Base-by-base conservation (phyloP, 2,797 vertebrate species). In the Danio jaintianensis region DNA sequence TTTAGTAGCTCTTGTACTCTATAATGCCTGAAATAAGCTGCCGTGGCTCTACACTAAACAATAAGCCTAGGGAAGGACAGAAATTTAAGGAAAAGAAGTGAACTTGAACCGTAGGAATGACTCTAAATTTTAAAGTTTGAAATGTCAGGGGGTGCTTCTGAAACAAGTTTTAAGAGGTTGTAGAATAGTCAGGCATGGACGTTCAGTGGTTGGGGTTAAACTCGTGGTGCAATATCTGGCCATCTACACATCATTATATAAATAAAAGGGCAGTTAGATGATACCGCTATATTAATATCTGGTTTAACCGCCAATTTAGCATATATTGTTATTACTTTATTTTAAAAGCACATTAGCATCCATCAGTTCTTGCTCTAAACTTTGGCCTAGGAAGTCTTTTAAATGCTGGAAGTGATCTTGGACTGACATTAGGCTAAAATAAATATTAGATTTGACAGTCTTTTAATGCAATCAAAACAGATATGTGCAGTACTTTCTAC, bases 1-100 rank as follows among this genome's bases (percentile, higher is more conserved):
- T 90, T 73, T 48, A 48, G 20, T 12, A 48, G 43, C 55, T 53
- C 43, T 74, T 68, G 50, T 12, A 53, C 38, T 71, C 74, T 63
- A 20, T 75, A 73, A 58, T 82, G 42, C 13, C 55, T 64, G 15
- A 64, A 83, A 82, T 59, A 38, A 42, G 16, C 53, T 77, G 64
- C 55, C 55, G 42, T 29, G 55, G 12, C 12, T 50, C 56, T 50
- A 63, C 68, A 74, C 38, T 75, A 55, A 76, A 75, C 78, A 47
- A 53, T 69, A 70, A 53, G 5, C 76, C 11, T n/a, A 52, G 55
- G 56, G 15, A 42, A 22, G 13, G 16, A 55, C 12, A 43, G 6
- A 77, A 20, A 58, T 68, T 47, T 55, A 64, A 53, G 36, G 10
- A 76, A 78, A 78, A 66, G 7, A 53, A 53, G 29, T 47, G 29